Evolutionary conservation across 2,113 vertebrate genomes (phyloP), one percentile per base, ranked within the genome.

Genomic region (Prunella fulvescens): DNA sequence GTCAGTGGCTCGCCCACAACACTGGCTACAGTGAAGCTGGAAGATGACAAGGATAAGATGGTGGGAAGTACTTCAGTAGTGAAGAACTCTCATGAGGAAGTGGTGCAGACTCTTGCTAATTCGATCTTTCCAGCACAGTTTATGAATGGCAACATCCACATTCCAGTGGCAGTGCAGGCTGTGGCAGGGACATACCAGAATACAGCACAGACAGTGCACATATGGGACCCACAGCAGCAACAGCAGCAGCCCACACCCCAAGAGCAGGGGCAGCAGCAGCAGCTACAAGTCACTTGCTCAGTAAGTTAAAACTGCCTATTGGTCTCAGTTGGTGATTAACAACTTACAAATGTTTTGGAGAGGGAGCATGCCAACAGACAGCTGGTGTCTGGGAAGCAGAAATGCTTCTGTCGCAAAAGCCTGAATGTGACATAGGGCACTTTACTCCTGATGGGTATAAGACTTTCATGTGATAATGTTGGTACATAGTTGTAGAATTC

Each of bases 131-230:
- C 99, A 20, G 99, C 99, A 9, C 99, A 99, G 98, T 99, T 99
- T 95, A 99, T 99, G 99, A 99, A 99, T 93, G 99, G 99, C 78
- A 99, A 99, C 98, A 99, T 99, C 98, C 99, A 99, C 98, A 99
- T 99, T 98, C 99, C 99, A 58, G 99, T 99, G 97, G 99, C 99
- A 28, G 99, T 99, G 96, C 99, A 99, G 98, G 99, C 99, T 7
- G 98, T 99, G 42, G 99, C 99, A 80, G 99, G 99, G 95, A 98
- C 99, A 0, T 99, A 99, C 96, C 98, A 99, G 96, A 98, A 98
- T 60, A 98, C 99, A 5, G 98, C 99, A 17, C 99, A 99, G 97
- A 99, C 99, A 4, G 98, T 99, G 61, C 99, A 99, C 96, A 99
- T 99, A 98, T 99, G 99, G 99, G 99, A 99, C 97, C 99, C 99